Evolutionary conservation across 2,888 invertebrate species (phyloP).

Genomic region (Drosophila recens): DNA sequence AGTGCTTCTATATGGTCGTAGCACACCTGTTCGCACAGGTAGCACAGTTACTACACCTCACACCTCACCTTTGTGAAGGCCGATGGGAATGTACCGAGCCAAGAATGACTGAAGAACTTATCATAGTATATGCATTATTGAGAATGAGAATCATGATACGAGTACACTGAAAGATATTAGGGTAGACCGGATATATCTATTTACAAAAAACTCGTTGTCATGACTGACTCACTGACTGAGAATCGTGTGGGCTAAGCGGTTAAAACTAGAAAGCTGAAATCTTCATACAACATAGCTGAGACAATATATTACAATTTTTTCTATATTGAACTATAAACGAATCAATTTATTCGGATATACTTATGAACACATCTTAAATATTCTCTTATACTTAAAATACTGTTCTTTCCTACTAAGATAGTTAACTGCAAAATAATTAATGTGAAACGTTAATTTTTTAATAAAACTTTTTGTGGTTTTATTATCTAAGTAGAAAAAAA

Average conservation of each 20-base stretch:
- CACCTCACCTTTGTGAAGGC: conserved; percentile 41
- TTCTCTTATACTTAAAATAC: background rate
- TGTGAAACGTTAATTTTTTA: too few species aligned
- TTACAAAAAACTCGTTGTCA: too few species aligned
- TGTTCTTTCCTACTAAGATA: too few species aligned
- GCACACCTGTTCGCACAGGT: conserved; percentile 61
- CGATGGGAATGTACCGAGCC: conserved; percentile 58
- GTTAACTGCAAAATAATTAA: too few species aligned
- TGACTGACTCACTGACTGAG: too few species aligned
- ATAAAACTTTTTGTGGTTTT: too few species aligned
- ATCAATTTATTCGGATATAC: background rate
- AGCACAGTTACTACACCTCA: background rate
- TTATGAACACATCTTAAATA: background rate
- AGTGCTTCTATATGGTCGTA: conserved; percentile 19
- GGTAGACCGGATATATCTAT: background rate
- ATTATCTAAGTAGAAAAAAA: background rate
- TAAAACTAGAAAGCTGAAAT: too few species aligned
- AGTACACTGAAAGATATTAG: conserved; percentile 43
- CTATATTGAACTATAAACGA: background rate
- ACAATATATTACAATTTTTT: too few species aligned
- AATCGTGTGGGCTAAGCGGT: too few species aligned
- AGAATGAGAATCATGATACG: conserved; percentile 14
- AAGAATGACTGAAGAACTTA: conserved; percentile 42
- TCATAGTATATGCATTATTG: conserved; percentile 28
- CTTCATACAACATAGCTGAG: too few species aligned